Conservation (phyloP, 2,888 invertebrate genomes). For the Agrilus mali region DNA sequence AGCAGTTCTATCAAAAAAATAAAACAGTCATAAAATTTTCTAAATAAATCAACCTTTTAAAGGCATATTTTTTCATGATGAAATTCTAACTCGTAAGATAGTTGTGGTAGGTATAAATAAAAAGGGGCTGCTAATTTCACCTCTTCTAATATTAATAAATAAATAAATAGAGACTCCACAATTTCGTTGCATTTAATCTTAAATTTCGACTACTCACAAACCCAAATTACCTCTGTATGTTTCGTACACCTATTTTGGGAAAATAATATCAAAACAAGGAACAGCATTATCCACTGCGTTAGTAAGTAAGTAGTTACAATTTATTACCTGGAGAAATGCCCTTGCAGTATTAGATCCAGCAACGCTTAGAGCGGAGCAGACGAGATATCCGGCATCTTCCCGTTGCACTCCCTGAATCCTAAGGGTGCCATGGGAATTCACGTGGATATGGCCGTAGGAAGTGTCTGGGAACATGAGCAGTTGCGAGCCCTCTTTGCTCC, state of each 20-base stretch:
- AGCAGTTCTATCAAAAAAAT: no score
- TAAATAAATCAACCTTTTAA: no score
- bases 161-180: no score
- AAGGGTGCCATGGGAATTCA: constrained; percentile 54
- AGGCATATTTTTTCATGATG: no score
- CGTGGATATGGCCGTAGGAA: constrained; percentile 56
- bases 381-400: constrained; percentile 62
- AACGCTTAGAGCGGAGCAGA: constrained; percentile 91
- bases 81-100: no score
- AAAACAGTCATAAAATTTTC: no score
- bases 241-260: background rate
- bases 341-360: constrained; percentile 83
- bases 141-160: no score
- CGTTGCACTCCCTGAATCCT: constrained; percentile 54
- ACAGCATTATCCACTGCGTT: background rate
- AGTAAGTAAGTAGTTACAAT: background rate
- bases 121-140: no score
- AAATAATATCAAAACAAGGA: background rate
- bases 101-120: no score
- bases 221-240: no score
- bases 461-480: constrained; percentile 71
- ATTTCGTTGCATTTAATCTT: no score
- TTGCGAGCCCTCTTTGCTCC: constrained; percentile 90
- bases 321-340: constrained; percentile 66
- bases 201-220: no score